These are phyloP conservation scores for Labia minor DNA, from an alignment of 2,888 invertebrate genomes.

Conservation along the genomic window DNA sequence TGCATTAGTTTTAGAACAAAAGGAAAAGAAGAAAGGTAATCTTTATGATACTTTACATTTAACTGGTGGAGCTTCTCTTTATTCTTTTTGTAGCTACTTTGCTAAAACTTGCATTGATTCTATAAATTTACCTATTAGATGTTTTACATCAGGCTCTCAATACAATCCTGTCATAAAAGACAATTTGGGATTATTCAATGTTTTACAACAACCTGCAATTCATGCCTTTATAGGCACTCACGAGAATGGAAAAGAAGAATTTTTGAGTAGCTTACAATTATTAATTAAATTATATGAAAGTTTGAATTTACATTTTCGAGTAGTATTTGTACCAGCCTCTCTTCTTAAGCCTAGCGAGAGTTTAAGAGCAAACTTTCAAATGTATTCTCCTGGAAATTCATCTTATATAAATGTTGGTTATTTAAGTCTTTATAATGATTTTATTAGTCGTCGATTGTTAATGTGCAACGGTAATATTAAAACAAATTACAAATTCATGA, in stretches of 20 bases:
- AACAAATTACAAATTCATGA: conserved; percentile 49
- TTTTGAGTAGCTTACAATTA: conserved; percentile 45
- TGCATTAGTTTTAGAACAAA: conserved; percentile 50
- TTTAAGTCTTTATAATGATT: conserved; percentile 59
- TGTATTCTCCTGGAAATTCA: conserved; percentile 55
- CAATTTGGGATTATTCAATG: conserved; percentile 47
- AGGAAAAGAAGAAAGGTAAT: conserved; percentile 36
- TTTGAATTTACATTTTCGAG: conserved; percentile 56
- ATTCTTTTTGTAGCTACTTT: conserved; percentile 61
- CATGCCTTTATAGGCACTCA: conserved; percentile 51
- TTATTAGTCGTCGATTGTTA: conserved; percentile 64
- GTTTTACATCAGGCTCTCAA: conserved; percentile 58
- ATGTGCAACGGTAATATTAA: conserved; percentile 52
- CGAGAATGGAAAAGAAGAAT: conserved; percentile 38
- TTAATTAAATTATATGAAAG: conserved; percentile 49
- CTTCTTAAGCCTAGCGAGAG: conserved; percentile 54
- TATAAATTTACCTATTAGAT: conserved; percentile 54
- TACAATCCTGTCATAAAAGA: conserved; percentile 46
- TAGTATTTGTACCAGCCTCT: conserved; percentile 51
- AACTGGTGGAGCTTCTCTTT: conserved; percentile 61
- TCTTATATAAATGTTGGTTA: conserved; percentile 62
- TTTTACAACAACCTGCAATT: conserved; percentile 56
- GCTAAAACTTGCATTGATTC: conserved; percentile 53
- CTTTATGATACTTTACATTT: conserved; percentile 52
- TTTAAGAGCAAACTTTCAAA: conserved; percentile 55